Evolutionary conservation across 2,888 invertebrate genomes (phyloP).

Genomic region (Oscheius sp.): DNA sequence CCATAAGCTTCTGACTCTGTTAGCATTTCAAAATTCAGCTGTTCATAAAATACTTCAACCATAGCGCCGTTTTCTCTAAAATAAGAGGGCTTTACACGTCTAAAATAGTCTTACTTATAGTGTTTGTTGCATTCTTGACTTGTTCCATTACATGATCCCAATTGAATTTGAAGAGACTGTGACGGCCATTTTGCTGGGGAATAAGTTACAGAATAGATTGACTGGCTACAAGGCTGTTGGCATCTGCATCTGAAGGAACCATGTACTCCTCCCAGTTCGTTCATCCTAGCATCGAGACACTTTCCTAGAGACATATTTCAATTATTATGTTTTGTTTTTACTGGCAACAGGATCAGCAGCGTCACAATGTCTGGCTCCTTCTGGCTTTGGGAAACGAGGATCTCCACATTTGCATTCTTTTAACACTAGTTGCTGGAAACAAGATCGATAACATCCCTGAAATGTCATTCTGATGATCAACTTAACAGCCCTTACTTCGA

Average conservation of each 20-base stretch:
- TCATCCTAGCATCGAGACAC: slow-evolving; percentile 61
- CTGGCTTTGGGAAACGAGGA: slow-evolving; percentile 66
- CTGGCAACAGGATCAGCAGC: slow-evolving; percentile 61
- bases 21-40: slow-evolving; percentile 68
- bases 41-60: slow-evolving; percentile 70
- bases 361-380: slow-evolving; percentile 54
- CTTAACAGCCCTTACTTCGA: slow-evolving; percentile 48
- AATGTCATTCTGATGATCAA: slow-evolving; percentile 5
- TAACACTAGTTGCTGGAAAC: slow-evolving; percentile 66
- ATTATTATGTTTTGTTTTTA: slow-evolving; percentile 26
- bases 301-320: slow-evolving; percentile 51
- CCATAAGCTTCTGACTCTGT: slow-evolving; percentile 69
- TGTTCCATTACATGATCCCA: slow-evolving; percentile 66
- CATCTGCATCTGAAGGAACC: slow-evolving; percentile 62
- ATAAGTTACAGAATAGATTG: slow-evolving; percentile 63
- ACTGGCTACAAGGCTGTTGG: slow-evolving; percentile 66
- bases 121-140: slow-evolving; percentile 65
- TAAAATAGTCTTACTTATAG: slow-evolving; percentile 67
- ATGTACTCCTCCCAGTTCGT: slow-evolving; percentile 59
- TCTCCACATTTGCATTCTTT: slow-evolving; percentile 67
- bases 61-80: slow-evolving; percentile 68
- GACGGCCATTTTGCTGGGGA: slow-evolving; percentile 69
- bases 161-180: slow-evolving; percentile 61
- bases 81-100: slow-evolving; percentile 1
- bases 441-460: slow-evolving; percentile 67